Percentiles rank a stretch among this genome's conserved stretches.
These are phyloP conservation scores for Diachrysia chrysitis DNA, from an alignment of 2,888 invertebrate genomes.

Conservation along the genomic window DNA sequence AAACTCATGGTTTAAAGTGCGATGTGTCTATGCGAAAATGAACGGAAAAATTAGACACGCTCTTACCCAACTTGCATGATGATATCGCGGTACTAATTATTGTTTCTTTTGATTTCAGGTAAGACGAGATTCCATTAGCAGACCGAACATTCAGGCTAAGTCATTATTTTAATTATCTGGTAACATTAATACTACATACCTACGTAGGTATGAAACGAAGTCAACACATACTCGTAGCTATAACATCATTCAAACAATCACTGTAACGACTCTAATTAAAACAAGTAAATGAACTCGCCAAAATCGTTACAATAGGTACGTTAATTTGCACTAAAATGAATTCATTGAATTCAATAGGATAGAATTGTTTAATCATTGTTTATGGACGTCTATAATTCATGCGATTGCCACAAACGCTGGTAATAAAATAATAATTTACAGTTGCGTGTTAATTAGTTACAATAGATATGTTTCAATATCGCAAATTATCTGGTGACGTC, in stretches of 20 bases:
- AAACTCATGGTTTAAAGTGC: too few species aligned
- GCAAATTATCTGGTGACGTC: conserved; percentile 51
- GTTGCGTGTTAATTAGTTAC: conserved; percentile 56
- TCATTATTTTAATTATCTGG: conserved; percentile 7
- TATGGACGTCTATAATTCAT: conserved; percentile 59
- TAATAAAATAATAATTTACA: conserved; percentile 62
- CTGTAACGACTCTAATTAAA: conserved; percentile 36
- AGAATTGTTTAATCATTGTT: conserved; percentile 59
- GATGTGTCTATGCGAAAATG: neutral
- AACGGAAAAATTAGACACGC: neutral
- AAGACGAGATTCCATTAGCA: conserved; percentile 52
- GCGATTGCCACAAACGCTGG: conserved; percentile 54
- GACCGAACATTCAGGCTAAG: conserved; percentile 25
- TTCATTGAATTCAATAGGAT: conserved; percentile 54
- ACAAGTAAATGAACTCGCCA: conserved; percentile 45
- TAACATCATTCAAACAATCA: conserved; percentile 40
- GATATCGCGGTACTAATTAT: neutral
- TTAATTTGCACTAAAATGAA: conserved; percentile 52
- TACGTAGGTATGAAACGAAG: conserved; percentile 9
- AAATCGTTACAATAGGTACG: conserved; percentile 38
- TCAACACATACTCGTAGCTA: conserved; percentile 18
- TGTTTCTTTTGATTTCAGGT: conserved; percentile 66
- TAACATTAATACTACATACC: neutral
- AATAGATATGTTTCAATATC: conserved; percentile 56
- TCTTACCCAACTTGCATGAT: neutral